Evolutionary conservation across 2,113 vertebrate genomes (phyloP).

Genomic region (Progne subis): DNA sequence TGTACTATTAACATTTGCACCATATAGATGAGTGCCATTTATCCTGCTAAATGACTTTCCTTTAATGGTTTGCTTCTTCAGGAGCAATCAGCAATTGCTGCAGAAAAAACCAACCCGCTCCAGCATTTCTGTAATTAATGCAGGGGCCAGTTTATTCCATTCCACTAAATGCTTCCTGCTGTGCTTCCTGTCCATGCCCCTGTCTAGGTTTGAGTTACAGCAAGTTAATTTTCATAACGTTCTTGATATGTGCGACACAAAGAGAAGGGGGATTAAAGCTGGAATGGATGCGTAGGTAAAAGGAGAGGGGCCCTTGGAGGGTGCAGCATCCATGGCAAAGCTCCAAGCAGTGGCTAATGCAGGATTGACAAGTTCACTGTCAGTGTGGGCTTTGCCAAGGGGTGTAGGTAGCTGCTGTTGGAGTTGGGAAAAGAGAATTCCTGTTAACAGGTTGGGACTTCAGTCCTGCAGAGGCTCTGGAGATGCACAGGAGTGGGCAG

Average conservation of each 20-base stretch:
- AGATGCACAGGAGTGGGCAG: not conserved
- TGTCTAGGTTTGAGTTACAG: slow-evolving; percentile 12
- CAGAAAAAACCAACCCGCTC: not conserved
- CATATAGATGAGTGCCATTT: not conserved
- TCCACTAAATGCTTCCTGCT: slow-evolving; percentile 29
- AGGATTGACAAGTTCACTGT: not conserved
- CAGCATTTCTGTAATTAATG: not conserved
- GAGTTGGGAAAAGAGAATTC: not conserved
- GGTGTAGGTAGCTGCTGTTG: not conserved
- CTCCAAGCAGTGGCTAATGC: not conserved
- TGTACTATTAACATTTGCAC: not conserved
- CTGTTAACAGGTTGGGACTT: not conserved
- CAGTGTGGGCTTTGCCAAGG: not conserved
- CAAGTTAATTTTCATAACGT: slow-evolving; percentile 6
- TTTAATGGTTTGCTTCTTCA: not conserved
- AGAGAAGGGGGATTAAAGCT: not conserved
- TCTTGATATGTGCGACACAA: not conserved
- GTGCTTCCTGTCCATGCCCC: not conserved
- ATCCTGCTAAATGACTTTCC: not conserved
- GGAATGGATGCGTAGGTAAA: not conserved
- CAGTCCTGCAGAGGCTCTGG: not conserved
- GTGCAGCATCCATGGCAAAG: not conserved
- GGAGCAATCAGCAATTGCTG: not conserved
- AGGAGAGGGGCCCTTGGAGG: not conserved
- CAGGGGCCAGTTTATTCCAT: not conserved